Conservation (phyloP, 2,797 vertebrate genomes). For the Champsocephalus esox region DNA sequence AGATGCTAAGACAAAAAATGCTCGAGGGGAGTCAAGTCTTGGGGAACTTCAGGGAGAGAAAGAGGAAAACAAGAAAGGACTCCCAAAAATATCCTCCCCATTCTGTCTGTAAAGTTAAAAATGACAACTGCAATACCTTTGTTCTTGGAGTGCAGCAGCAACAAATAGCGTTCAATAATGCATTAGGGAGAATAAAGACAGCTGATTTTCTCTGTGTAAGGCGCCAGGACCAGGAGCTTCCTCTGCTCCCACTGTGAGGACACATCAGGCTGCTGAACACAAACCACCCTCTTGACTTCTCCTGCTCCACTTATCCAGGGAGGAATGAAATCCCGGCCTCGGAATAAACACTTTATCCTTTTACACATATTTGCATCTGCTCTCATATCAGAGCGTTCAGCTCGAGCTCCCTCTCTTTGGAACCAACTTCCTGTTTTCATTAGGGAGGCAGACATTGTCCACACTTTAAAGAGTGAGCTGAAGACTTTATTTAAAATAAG, state of each 20-base stretch:
- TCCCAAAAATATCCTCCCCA: constrained; percentile 72
- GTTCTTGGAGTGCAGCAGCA: constrained; percentile 73
- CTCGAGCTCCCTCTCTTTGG: too few relatives aligned
- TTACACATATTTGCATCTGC: constrained; percentile 27
- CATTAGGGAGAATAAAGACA: constrained; percentile 75
- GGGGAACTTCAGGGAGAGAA: constrained; percentile 50
- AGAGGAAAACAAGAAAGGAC: constrained; percentile 16
- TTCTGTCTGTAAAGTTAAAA: constrained; percentile 74
- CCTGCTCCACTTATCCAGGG: constrained; percentile 50
- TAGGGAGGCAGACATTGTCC: too few relatives aligned
- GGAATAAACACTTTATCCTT: constrained; percentile 48
- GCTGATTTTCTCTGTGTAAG: constrained; percentile 65
- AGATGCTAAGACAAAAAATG: constrained; percentile 54
- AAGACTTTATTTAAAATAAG: too few relatives aligned
- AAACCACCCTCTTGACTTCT: constrained; percentile 60
- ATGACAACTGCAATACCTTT: constrained; percentile 77
- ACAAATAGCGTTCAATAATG: constrained; percentile 82
- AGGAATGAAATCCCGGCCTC: constrained; percentile 22
- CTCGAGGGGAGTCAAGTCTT: constrained; percentile 58
- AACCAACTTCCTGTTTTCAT: too few relatives aligned
- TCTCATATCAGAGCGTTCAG: neutral
- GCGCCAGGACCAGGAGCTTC: constrained; percentile 51
- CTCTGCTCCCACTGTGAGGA: constrained; percentile 38
- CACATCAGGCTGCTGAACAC: constrained; percentile 48
- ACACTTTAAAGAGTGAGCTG: too few relatives aligned